A percentile compares a stretch with the other conserved stretches of the same genome.
phyloP scores from a whole-genome alignment of 2,888 invertebrate species.

The Anthophora plumipes region DNA sequence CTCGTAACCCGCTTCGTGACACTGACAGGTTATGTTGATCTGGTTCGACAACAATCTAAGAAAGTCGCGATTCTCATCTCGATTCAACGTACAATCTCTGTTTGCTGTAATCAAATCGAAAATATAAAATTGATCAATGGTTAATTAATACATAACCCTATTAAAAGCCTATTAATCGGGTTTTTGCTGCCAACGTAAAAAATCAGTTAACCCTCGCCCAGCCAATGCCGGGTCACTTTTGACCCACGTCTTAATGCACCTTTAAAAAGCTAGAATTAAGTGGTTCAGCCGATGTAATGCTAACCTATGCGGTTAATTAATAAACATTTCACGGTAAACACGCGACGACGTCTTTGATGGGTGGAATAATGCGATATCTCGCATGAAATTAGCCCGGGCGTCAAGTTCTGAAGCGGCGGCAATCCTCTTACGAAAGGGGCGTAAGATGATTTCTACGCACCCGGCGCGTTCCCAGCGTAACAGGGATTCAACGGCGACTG shows the following conservation, averaged over 20 bases:
- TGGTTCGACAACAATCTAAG: conserved; percentile 86
- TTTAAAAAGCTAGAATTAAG: not conserved
- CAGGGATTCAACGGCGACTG: conserved; percentile 86
- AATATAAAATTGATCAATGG: not conserved
- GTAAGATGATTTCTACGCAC: conserved; percentile 66
- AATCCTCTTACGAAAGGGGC: conserved; percentile 39
- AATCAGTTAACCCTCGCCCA: too few relatives aligned
- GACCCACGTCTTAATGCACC: not conserved
- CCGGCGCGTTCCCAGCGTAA: conserved; percentile 82
- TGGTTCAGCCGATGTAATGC: too few relatives aligned
- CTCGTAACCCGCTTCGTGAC: conserved; percentile 85
- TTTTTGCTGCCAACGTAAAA: too few relatives aligned
- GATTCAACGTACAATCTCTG: conserved; percentile 83
- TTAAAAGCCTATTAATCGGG: too few relatives aligned
- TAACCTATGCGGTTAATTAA: not conserved
- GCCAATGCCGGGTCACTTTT: too few relatives aligned
- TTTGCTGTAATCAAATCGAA: conserved; percentile 49
- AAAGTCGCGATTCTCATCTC: conserved; percentile 84
- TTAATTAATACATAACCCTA: too few relatives aligned
- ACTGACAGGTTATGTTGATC: conserved; percentile 88
- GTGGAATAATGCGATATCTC: not conserved
- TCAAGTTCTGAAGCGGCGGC: not conserved
- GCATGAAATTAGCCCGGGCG: conserved; percentile 15
- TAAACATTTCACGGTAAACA: not conserved
- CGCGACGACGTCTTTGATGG: not conserved